These are phyloP conservation scores for Zaprionus lineosus DNA, from an alignment of 2,888 invertebrate species.

Conservation along the genomic window DNA sequence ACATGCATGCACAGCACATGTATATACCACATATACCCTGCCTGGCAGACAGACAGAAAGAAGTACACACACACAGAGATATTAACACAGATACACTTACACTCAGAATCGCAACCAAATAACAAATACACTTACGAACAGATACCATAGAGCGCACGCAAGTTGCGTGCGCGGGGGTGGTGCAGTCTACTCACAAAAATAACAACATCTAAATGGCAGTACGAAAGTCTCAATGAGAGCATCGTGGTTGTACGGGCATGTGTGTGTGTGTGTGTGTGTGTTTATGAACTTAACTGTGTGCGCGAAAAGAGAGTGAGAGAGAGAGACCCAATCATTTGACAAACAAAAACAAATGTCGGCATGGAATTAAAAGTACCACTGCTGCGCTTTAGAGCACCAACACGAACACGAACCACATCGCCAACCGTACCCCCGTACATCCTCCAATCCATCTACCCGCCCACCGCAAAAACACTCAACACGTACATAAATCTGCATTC, in stretches of 20 bases:
- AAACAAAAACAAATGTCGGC: constrained; percentile 53
- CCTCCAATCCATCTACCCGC: not conserved
- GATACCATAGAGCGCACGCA: constrained; percentile 12
- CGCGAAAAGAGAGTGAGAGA: not conserved
- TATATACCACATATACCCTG: not conserved
- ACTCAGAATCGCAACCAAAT: too few relatives aligned
- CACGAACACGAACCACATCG: too few relatives aligned
- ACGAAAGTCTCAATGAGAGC: constrained; percentile 59
- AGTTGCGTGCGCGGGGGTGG: constrained; percentile 55
- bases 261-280: constrained; percentile 3
- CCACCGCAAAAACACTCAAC: not conserved
- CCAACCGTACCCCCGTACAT: too few relatives aligned
- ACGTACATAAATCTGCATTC: constrained; percentile 49
- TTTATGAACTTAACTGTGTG: not conserved
- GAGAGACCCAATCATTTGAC: constrained; percentile 19
- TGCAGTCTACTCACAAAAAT: constrained; percentile 67
- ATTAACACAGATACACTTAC: too few relatives aligned
- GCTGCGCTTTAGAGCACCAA: constrained; percentile 10
- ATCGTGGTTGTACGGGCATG: constrained; percentile 10
- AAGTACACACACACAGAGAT: not conserved
- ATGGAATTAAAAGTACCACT: constrained; percentile 45
- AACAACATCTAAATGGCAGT: constrained; percentile 42
- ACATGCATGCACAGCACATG: constrained; percentile 19
- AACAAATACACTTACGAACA: constrained; percentile 7
- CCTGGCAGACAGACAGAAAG: too few relatives aligned